Conservation (phyloP, 2,888 invertebrate species). For the Megastigmus dorsalis region DNA sequence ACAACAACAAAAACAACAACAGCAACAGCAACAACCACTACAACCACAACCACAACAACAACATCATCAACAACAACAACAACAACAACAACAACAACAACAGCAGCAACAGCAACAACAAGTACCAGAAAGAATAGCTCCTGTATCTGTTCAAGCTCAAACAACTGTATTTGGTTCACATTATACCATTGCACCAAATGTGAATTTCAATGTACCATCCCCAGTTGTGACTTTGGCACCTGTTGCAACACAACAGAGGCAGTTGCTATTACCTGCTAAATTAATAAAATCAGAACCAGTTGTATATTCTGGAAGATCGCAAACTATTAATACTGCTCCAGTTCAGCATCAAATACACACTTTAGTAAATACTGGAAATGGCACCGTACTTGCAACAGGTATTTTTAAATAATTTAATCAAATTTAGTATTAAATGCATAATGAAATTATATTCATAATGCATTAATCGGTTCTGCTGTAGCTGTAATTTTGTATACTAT, state of each 20-base stretch:
- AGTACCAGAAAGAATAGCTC: constrained; percentile 35
- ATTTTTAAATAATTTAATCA: constrained; percentile 30
- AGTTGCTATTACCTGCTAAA: constrained; percentile 70
- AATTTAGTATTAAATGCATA: too few relatives aligned
- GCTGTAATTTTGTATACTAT: too few relatives aligned
- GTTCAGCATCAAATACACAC: constrained; percentile 77
- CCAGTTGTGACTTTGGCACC: constrained; percentile 71
- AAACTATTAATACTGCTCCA: constrained; percentile 66
- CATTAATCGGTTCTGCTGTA: too few relatives aligned
- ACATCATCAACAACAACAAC: constrained; percentile 32
- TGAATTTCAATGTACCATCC: constrained; percentile 71
- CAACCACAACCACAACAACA: constrained; percentile 35
- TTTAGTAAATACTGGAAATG: constrained; percentile 80
- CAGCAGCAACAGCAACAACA: constrained; percentile 24
- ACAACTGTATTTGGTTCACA: constrained; percentile 68
- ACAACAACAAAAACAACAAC: constrained; percentile 24
- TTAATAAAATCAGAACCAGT: constrained; percentile 72
- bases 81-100: constrained; percentile 23
- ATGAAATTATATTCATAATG: constrained; percentile 23
- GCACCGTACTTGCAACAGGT: constrained; percentile 82
- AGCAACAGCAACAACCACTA: constrained; percentile 10
- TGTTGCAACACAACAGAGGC: constrained; percentile 66
- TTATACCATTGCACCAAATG: constrained; percentile 67
- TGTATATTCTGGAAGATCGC: constrained; percentile 68
- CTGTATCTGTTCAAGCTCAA: constrained; percentile 60